Base-by-base conservation (phyloP, 2,888 invertebrate species). In the Calameuta pallipes region DNA sequence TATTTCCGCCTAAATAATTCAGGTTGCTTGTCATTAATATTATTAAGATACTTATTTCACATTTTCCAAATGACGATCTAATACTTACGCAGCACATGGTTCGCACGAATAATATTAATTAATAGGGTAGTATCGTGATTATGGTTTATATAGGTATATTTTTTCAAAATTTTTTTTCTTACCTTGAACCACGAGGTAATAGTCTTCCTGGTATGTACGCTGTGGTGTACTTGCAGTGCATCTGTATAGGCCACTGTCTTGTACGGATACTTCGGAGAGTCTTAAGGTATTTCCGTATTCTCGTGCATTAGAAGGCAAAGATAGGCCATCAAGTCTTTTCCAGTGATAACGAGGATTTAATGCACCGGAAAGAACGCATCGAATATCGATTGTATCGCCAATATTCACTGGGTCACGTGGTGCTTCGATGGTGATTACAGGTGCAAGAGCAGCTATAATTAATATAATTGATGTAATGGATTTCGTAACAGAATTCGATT, bases 171-270 rank as follows among this genome's bases (percentile, higher is more conserved):
- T 71, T 71, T 30, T 30, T 71, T 34, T 31, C 31, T 90, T 92
- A 95, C 94, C 94, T 89, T 93, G 93, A 78, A 95, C 93, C 75
- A 92, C 90, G 6, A 95, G 90, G 70, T 92, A 92, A 85, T 94
- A 94, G 85, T 94, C 94, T 80, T 94, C 93, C 79, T 93, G 92
- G 81, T 93, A 93, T 36, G 91, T 90, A 37, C 93, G 93, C 30
- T 91, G 92, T 9, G 89, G 85, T 35, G 93, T 93, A 77, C 92
- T 89, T 1, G 94, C 95, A 79, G 93, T 93, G 87, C 96, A 96
- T 71, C 94, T 92, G 89, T 96, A 96, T 11, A 93, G 91, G 71
- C 96, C 96, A 37, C 93, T 94, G 90, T 96, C 95, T 78, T 93
- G 93, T 4, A 93, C 91, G 77, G 92, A 91, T 1, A 95, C 93